A percentile compares a stretch with the other conserved stretches of the same genome.
phyloP scores from a whole-genome alignment of 2,888 invertebrate species.

The Idaea straminata region DNA sequence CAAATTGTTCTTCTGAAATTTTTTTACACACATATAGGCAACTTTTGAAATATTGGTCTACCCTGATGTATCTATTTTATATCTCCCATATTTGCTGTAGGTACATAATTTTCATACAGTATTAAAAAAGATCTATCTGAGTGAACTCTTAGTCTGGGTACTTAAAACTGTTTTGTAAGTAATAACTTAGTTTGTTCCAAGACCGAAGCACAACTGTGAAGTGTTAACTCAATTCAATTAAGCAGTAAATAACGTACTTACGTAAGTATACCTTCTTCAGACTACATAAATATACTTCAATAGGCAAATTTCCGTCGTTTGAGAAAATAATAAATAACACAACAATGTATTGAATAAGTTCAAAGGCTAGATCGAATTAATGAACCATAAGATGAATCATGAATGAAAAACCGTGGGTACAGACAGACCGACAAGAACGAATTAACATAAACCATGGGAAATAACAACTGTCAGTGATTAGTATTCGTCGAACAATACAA shows the following conservation, averaged over 20 bases:
- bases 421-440: slow-evolving; percentile 1
- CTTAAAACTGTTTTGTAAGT: no score
- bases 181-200: background rate
- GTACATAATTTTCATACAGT: no score
- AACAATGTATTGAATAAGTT: background rate
- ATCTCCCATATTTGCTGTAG: no score
- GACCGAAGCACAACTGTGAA: background rate
- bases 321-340: slow-evolving; percentile 1
- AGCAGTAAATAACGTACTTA: background rate
- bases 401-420: slow-evolving; percentile 27
- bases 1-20: no score
- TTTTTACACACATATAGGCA: no score
- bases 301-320: background rate
- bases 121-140: no score
- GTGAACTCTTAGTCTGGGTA: no score
- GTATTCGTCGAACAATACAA: background rate
- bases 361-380: background rate
- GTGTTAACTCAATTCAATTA: background rate
- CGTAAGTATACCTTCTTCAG: background rate
- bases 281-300: background rate
- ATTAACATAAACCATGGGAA: slow-evolving; percentile 6
- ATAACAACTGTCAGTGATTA: background rate
- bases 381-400: slow-evolving; percentile 16
- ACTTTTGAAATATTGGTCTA: no score
- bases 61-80: no score